phyloP scores from a whole-genome alignment of 2,797 vertebrate genomes.

The Heterohyrax brucei region DNA sequence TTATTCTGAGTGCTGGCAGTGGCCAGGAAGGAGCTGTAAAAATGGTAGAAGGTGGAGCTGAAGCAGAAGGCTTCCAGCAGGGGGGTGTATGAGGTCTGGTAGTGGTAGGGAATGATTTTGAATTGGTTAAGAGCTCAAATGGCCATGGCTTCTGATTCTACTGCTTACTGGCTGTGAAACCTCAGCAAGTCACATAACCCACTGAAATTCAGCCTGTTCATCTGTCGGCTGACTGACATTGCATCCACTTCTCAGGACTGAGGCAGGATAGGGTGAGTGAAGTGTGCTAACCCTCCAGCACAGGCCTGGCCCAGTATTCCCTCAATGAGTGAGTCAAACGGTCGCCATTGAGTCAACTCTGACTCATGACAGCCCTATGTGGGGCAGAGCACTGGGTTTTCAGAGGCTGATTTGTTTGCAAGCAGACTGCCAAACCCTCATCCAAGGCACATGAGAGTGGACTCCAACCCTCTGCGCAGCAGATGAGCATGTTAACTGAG shows the following conservation, averaged over 20 bases:
- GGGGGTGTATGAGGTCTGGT: rapidly evolving
- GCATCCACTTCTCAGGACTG: not conserved
- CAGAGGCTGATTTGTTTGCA: not conserved
- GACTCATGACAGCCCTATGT: not conserved
- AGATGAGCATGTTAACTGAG: not conserved
- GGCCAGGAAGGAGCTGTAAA: not conserved
- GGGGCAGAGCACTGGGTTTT: not conserved
- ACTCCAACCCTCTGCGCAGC: not conserved
- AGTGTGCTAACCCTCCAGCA: not conserved
- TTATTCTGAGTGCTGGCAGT: rapidly evolving
- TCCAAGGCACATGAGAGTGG: not conserved
- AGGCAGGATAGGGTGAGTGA: rapidly evolving
- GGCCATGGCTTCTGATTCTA: not conserved
- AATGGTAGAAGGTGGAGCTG: rapidly evolving
- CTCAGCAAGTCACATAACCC: not conserved
- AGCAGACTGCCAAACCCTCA: not conserved
- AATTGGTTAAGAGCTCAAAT: not conserved
- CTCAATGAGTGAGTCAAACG: not conserved
- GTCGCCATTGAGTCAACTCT: not conserved
- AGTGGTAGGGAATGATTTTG: not conserved
- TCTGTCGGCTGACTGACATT: rapidly evolving
- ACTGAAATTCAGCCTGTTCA: not conserved
- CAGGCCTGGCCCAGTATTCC: not conserved
- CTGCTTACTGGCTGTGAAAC: not conserved
- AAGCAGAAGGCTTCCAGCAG: too few relatives aligned